Conservation (phyloP, 2,797 vertebrate species). For the Amblyraja radiata region DNA sequence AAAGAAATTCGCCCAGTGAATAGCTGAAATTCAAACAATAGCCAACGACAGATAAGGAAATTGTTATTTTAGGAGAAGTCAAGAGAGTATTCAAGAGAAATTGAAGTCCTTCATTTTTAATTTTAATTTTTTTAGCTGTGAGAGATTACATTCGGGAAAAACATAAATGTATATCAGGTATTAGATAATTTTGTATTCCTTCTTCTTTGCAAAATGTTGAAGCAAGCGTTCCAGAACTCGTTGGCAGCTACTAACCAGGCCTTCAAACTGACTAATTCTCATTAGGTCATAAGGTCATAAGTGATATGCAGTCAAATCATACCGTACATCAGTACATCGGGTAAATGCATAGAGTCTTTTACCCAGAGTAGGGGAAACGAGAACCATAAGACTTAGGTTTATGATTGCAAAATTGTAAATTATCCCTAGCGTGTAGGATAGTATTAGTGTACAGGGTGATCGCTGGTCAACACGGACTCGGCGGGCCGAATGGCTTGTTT, state of each 20-base stretch:
- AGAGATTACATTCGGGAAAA: background rate
- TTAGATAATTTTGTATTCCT: background rate
- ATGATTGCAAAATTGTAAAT: no score
- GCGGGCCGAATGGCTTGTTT: no score
- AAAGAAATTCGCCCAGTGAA: background rate
- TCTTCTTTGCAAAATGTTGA: background rate
- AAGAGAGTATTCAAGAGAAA: background rate
- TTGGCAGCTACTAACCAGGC: background rate
- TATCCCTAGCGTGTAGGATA: no score
- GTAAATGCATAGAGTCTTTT: no score
- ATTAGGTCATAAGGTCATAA: no score
- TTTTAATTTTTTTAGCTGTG: background rate
- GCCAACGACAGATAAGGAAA: background rate
- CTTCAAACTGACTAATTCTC: background rate
- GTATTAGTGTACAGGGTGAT: no score
- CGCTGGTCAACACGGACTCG: no score
- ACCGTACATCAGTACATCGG: no score
- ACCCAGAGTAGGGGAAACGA: no score
- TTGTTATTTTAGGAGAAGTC: background rate
- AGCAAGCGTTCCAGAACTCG: background rate
- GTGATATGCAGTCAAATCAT: no score
- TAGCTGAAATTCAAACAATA: background rate
- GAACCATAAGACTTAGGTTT: no score
- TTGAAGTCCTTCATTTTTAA: background rate
- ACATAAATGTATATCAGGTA: conserved; percentile 26